Percentiles rank a stretch among this genome's conserved stretches.
Conservation (phyloP, 2,888 invertebrate genomes). For the Chrysolina haemoptera region DNA sequence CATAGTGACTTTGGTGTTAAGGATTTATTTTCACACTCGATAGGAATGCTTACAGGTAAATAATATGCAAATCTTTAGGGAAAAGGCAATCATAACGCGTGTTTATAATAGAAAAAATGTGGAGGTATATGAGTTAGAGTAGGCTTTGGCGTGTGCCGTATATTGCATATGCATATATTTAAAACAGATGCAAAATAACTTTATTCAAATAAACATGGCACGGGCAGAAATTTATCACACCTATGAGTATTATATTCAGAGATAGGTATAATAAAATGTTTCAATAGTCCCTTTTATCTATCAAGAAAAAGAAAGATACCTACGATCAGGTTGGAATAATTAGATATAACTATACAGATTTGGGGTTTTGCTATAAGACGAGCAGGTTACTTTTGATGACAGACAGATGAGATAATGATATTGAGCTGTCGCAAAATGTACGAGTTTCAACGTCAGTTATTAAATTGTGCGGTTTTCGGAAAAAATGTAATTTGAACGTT, state of each 20-base stretch:
- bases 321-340: neutral
- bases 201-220: neutral
- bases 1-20: constrained; percentile 64
- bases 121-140: neutral
- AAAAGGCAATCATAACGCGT: constrained; percentile 8
- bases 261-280: neutral
- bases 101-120: neutral
- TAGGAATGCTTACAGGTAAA: constrained; percentile 67
- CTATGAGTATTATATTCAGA: too few species aligned
- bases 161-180: constrained; percentile 20
- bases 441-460: too few species aligned
- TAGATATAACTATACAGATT: neutral
- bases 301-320: neutral
- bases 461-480: too few species aligned
- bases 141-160: neutral
- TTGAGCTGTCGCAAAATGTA: too few species aligned
- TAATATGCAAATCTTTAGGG: constrained; percentile 41
- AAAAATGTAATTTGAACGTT: too few species aligned
- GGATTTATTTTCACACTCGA: constrained; percentile 58
- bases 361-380: too few species aligned
- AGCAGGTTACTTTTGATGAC: too few species aligned
- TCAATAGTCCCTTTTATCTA: neutral
- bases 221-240: neutral
- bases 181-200: neutral
- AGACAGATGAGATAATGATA: too few species aligned